Base-by-base conservation (phyloP, 1,140 invertebrate species). In the Calliopsis andreniformis region DNA sequence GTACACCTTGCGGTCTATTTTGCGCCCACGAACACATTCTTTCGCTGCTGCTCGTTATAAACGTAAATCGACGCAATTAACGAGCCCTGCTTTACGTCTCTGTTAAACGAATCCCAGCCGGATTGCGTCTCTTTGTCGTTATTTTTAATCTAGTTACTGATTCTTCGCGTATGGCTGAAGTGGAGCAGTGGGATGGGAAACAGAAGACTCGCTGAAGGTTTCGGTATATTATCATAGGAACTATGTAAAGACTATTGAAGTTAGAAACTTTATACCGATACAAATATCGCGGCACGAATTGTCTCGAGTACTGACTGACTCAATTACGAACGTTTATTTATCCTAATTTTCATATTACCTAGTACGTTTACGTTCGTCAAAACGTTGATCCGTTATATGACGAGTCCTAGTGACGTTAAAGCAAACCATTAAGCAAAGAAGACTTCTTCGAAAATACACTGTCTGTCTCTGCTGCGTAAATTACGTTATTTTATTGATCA, bases 1-100 rank as follows among this genome's bases (percentile, higher is more conserved):
- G 71, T 67, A 43, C 58, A 53, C 66, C 25, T 35, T 59, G 53
- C 32, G 51, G 25, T 80, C 78, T 76, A 82, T 82, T 82, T 82
- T 70, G 49, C 42, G 59, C 43, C 69, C 45, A 47, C 59, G 58
- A 55, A 42, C 49, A 28, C 56, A 64, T 81, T 80, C 79, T 68
- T 76, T 64, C 51, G 12, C 43, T 16, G 23, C 18, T 14, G 28
- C 39, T 23, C 28, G 69, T 72, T 39, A 7, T 32, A 10, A 47
- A 16, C 43, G 56, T 47, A 55, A 72, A 79, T 55, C 35, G 35
- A 55, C 68, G 73, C 45, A 71, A 62, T 71, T 47, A 35, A 62
- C 43, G 43, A 28, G 28, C 30, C 30, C 58, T 61, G 69, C 30
- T 51, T 43, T 69, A 30, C 20, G 25, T 70, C 55, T 20, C 2